Evolutionary conservation across 1,140 invertebrate genomes (phyloP).

Genomic region (Caenorhabditis tropicalis): DNA sequence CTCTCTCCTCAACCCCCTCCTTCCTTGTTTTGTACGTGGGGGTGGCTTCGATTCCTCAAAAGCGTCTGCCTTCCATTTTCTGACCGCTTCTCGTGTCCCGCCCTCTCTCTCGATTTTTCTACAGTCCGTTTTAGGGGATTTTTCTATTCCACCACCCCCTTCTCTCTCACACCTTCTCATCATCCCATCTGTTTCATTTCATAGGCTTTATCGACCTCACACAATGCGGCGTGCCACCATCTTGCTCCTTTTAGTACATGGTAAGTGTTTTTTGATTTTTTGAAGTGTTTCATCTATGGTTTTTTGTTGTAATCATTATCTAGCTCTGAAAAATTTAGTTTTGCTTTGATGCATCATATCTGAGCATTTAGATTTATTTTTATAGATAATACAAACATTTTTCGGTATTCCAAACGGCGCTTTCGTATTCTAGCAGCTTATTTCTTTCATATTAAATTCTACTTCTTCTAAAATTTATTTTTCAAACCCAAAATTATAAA

Average conservation of each 20-base stretch:
- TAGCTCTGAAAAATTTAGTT: too few relatives aligned
- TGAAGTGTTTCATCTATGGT: too few relatives aligned
- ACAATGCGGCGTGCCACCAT: conserved; percentile 4
- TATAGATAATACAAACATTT: too few relatives aligned
- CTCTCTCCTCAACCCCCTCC: background rate
- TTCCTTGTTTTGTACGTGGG: conserved; percentile 25
- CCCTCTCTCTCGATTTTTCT: conserved; percentile 38
- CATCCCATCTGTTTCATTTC: conserved; percentile 8
- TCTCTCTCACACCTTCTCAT: background rate
- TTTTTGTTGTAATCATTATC: too few relatives aligned
- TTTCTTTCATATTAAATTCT: too few relatives aligned
- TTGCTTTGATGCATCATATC: too few relatives aligned
- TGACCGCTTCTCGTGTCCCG: conserved; percentile 24
- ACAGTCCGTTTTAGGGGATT: conserved; percentile 24
- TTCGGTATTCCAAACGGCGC: too few relatives aligned
- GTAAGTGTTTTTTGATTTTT: background rate
- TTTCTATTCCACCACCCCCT: background rate
- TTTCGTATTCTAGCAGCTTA: too few relatives aligned
- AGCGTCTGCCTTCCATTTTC: conserved; percentile 39
- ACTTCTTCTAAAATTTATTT: too few relatives aligned
- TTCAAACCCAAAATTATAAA: too few relatives aligned
- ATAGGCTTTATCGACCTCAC: background rate
- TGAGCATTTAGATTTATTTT: too few relatives aligned
- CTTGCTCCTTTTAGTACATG: background rate
- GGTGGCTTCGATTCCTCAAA: conserved; percentile 16